Evolutionary conservation across 2,797 vertebrate species (phyloP), one percentile per base, ranked within the genome.

Genomic region (Enteromius thamalakanensis): DNA sequence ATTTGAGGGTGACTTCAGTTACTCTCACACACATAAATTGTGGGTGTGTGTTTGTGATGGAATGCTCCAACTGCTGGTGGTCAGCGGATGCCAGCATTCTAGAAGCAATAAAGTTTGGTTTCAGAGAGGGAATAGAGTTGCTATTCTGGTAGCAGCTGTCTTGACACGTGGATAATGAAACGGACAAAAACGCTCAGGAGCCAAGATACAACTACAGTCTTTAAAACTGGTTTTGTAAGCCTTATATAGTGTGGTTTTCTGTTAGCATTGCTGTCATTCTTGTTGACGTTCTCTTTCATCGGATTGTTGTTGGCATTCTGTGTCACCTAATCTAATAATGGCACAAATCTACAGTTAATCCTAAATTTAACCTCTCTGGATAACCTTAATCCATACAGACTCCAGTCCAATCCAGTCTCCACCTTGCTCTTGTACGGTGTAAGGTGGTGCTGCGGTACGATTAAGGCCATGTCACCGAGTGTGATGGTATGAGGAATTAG

Each of bases 311-410:
- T 49, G 76, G 17, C 65, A 15, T 65, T 78, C 23, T 64, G n/a
- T 12, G 45, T 65, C 76, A 49, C 23, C 42, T 64, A 65, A 78
- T 64, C 64, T 69, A 55, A 79, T 79, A 68, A 79, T 68, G 64
- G 64, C 62, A 21, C 76, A 79, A 79, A 79, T 65, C 76, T 79
- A 51, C 77, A 34, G 77, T 23, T 79, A 79, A 79, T 69, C 77
- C 64, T 79, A 67, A 53, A 79, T 53, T 21, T 26, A 68, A 68
- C 64, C 77, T 78, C 40, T 45, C 76, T 37, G 64, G 45, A 67
- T 79, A 79, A 68, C 77, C 64, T 51, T 79, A 79, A 79, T 79
- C 62, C 45, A 14, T 6, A 68, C 77, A 42, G 29, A 51, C 70
- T 45, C 49, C 29, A 51, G n/a, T 67, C 53, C 29, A 68, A 37